These are phyloP conservation scores for Andrena trimmerana DNA, from an alignment of 2,888 invertebrate species.

Conservation along the genomic window DNA sequence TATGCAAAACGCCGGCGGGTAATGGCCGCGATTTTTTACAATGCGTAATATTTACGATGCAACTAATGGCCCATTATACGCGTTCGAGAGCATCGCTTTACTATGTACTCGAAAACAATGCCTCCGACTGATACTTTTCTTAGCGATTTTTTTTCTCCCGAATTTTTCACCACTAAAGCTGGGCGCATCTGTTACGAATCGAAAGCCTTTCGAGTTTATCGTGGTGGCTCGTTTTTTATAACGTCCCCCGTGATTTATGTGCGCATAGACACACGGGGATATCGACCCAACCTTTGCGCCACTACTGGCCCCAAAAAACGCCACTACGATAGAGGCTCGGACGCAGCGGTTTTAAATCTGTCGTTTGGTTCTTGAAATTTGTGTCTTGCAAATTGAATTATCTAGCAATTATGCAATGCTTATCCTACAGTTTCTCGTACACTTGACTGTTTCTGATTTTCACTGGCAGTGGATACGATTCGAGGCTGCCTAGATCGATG, in stretches of 20 bases:
- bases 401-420: too few species aligned
- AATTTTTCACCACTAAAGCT: neutral
- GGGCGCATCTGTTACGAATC: slow-evolving; percentile 19
- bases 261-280: slow-evolving; percentile 5
- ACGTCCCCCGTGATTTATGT: slow-evolving; percentile 15
- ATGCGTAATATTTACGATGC: slow-evolving; percentile 13
- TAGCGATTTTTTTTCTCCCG: neutral
- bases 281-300: slow-evolving; percentile 19
- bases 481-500: too few species aligned
- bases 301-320: neutral
- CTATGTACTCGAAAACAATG: neutral
- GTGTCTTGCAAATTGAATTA: too few species aligned
- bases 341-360: neutral
- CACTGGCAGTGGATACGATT: too few species aligned
- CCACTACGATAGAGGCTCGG: neutral
- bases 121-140: neutral
- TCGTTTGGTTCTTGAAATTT: too few species aligned
- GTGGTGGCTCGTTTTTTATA: slow-evolving; percentile 26
- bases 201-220: slow-evolving; percentile 20
- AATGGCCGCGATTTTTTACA: slow-evolving; percentile 22
- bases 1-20: slow-evolving; percentile 11
- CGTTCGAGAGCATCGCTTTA: neutral
- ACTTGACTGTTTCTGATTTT: too few species aligned
- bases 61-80: slow-evolving; percentile 18
- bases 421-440: too few species aligned